Evolutionary conservation across 2,797 vertebrate species (phyloP), one percentile per base, ranked within the genome.

Genomic region (Anabacerthia variegaticeps): DNA sequence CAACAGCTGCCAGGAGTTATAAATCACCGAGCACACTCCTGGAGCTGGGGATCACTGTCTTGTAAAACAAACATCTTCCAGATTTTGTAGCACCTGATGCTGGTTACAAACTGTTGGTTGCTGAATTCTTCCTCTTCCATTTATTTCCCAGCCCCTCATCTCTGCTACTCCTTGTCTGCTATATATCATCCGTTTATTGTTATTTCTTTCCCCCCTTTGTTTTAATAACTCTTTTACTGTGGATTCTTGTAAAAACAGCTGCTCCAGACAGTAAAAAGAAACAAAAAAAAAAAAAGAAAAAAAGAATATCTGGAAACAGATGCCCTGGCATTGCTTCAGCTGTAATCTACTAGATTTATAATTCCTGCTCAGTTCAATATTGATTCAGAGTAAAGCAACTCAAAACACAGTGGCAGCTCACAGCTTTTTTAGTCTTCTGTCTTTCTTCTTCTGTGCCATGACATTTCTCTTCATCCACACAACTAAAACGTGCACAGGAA

Each of bases 161-260:
- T 92, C 67, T 87, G 67, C 76, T 86, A 36, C 61, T 92, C 83
- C 94, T 86, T 82, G 59, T 88, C 94, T 90, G 94, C 92, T 71
- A 58, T 95, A 94, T 92, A 96, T 95, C 92, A 96, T 89, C 39
- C 0, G 1, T 76, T 96, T 95, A 97, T 94, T 91, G 92, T 89
- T 96, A 95, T 96, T 91, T 95, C 88, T 92, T 92, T 88, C 34
- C 59, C 89, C 69, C 43, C 94, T 91, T 88, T 94, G 96, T 97
- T 98, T 97, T 97, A 97, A 97, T 96, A 97, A 95, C 93, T 96
- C 93, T 96, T 98, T 97, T 95, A 96, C 83, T 89, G 95, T 95
- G 86, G 82, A 91, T 96, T 95, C 95, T 96, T 96, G 95, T 95
- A 96, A 96, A 97, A 97, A 97, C 97, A 97, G 97, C 96, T 97